Percentiles rank a stretch among this genome's conserved stretches.
Evolutionary conservation across 1,140 invertebrate genomes (phyloP).

Genomic region (Pissodes strobi): DNA sequence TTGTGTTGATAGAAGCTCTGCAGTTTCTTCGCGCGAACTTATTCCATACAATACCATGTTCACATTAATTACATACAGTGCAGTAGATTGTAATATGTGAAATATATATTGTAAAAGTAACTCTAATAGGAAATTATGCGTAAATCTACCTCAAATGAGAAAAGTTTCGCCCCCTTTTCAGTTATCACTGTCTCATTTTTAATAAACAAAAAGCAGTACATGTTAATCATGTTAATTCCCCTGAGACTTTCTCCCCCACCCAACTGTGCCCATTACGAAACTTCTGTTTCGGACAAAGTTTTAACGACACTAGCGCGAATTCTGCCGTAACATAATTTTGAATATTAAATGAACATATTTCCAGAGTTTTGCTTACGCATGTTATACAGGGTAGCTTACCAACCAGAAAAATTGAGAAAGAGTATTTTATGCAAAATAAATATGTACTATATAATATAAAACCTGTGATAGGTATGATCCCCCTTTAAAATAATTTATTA

Average conservation of each 20-base stretch:
- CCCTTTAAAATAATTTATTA: too few relatives aligned
- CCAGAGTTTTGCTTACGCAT: slow-evolving; percentile 6
- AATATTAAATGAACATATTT: slow-evolving; percentile 28
- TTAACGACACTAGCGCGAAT: slow-evolving; percentile 22
- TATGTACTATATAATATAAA: too few relatives aligned
- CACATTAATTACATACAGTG: too few relatives aligned
- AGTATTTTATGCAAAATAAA: too few relatives aligned
- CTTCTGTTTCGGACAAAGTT: slow-evolving; percentile 20
- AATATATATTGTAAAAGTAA: too few relatives aligned
- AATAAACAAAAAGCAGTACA: slow-evolving; percentile 25
- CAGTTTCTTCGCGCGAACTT: too few relatives aligned
- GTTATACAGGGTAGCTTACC: slow-evolving; percentile 3
- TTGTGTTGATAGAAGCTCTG: too few relatives aligned
- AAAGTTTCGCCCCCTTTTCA: slow-evolving; percentile 23
- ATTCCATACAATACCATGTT: too few relatives aligned
- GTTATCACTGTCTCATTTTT: slow-evolving; percentile 24
- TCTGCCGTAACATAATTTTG: slow-evolving; percentile 19
- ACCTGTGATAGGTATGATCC: too few relatives aligned
- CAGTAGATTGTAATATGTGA: too few relatives aligned
- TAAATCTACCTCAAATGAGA: slow-evolving; percentile 16
- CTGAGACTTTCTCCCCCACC: slow-evolving; percentile 11
- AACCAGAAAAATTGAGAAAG: too few relatives aligned
- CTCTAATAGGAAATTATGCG: slow-evolving; percentile 12
- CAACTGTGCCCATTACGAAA: slow-evolving; percentile 23
- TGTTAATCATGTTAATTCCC: slow-evolving; percentile 26